Evolutionary conservation across 64 coral and sea anemone species (phyloP), one percentile per base, ranked within the genome.

Genomic region (Pachyseris speciosa): DNA sequence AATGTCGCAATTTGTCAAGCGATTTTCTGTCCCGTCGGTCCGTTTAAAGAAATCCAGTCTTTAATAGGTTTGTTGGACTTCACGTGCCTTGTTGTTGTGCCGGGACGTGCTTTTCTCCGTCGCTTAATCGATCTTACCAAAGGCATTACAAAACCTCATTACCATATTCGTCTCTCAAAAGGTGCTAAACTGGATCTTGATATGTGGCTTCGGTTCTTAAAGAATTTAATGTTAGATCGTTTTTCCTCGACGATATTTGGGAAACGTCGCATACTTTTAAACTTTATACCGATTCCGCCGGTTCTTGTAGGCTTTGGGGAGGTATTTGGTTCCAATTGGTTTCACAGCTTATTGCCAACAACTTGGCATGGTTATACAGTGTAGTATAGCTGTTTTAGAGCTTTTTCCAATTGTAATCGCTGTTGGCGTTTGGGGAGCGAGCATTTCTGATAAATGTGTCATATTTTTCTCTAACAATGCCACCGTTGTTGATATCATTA

Each of bases 101-200:
- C 78, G 7, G 78, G 78, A 4, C 44, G 78, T 19, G 78, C 78
- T 11, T 83, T 83, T 30, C 28, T 83, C 15, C 78, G 52, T 34
- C 40, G 78, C 17, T 26, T 83, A 30, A 57, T 83, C 48, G 78
- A 83, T 83, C 78, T 83, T 38, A 83, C 78, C 22, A 30, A 15
- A n/a, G 78, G 50, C 20, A 1, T 83, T 3, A 20, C 5, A 19
- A 2, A 8, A 1, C 19, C 78, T 22, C 11, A 57, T 28, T 48
- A 83, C 33, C 44, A 53, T 17, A 9, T 83, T 0, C 39, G 75
- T 37, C 8, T 78, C 5, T 44, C 2, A 3, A 45, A n/a, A n/a
- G 2, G 13, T 9, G 25, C 22, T 41, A 47, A 27, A 37, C 9
- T 19, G 7, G 78, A 83, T 83, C 13, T 83, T 8, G 9, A 27